Evolutionary conservation across 2,888 invertebrate genomes (phyloP).

Genomic region (Phalangium opilio): DNA sequence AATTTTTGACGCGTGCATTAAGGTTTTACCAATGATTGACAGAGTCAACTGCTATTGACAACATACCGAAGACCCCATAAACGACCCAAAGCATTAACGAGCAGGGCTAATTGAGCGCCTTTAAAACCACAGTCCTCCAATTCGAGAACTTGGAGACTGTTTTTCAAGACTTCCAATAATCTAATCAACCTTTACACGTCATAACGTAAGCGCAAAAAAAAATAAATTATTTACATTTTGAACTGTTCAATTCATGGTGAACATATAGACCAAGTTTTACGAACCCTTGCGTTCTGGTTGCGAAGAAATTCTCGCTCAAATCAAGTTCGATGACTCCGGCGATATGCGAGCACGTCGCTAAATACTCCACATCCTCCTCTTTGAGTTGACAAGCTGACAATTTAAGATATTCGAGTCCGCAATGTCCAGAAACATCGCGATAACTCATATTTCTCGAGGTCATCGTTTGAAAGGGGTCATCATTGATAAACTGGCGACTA

Average conservation of each 20-base stretch:
- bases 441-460: too few species aligned
- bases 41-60: too few species aligned
- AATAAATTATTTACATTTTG: too few species aligned
- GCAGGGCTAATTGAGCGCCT: neutral
- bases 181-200: neutral
- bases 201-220: too few species aligned
- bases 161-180: neutral
- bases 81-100: neutral
- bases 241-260: too few species aligned
- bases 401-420: neutral
- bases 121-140: neutral
- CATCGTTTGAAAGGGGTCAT: neutral
- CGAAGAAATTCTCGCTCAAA: neutral
- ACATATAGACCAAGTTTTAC: too few species aligned
- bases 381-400: neutral
- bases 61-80: too few species aligned
- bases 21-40: too few species aligned
- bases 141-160: neutral
- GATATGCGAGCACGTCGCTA: neutral
- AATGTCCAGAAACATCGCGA: too few species aligned
- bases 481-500: neutral
- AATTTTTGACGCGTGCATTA: too few species aligned
- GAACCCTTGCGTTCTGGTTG: too few species aligned
- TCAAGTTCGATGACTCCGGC: neutral
- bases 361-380: neutral